Evolutionary conservation across 2,113 vertebrate genomes (phyloP), one percentile per base, ranked within the genome.

Genomic region (Haliaeetus leucogaster): DNA sequence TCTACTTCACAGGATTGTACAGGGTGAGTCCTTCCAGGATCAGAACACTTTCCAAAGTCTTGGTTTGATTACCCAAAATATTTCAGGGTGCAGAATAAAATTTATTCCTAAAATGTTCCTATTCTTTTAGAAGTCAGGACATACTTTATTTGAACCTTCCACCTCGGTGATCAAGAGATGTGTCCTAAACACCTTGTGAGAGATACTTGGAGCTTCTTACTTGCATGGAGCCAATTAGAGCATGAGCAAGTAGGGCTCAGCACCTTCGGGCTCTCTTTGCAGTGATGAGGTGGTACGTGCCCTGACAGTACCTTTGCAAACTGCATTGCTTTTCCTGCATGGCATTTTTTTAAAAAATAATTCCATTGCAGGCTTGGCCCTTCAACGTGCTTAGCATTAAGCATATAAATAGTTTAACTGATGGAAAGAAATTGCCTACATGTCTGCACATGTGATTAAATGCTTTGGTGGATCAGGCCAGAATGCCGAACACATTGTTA

Each of bases 31-130:
- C 76, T 89, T 89, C 72, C 72, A 94, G 86, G 47, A 89, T 71
- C 50, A 67, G 72, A 92, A 88, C 61, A 77, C n/a, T 63, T 92
- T 88, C 79, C 26, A 5, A 86, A 90, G 34, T 59, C 70, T 86
- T 92, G 82, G 61, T 92, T 95, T 96, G 72, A 96, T 94, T 94
- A 94, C 55, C 14, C n/a, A 81, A 80, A 92, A 87, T 89, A 92
- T 78, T 92, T 90, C 52, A 90, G 82, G n/a, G 55, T 94, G 42
- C 68, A 94, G 45, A 90, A 88, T 59, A 45, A 89, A 70, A 86
- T 58, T 72, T 85, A 73, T 86, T 90, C 29, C 38, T 66, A 86
- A 90, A 81, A 74, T 14, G 29, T 62, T 80, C 50, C 42, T 66
- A 38, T 50, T n/a, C 32, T 76, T 91, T 82, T 93, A 72, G 48